Percentiles rank a stretch among this genome's conserved stretches.
Conservation (phyloP, 2,113 vertebrate species). For the Petrocephalus microphthalmus region DNA sequence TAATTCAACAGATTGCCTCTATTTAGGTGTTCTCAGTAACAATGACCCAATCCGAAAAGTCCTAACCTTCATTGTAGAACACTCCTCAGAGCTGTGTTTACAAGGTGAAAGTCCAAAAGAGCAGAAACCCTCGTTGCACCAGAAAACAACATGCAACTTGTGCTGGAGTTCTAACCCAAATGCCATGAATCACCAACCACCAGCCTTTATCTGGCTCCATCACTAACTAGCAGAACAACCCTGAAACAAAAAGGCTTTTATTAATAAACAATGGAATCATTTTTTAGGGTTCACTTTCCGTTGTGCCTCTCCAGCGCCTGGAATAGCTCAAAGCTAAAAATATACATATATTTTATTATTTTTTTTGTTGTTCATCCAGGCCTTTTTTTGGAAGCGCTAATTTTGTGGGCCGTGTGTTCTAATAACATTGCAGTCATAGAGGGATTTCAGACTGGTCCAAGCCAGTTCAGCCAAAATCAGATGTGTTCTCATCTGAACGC, state of each 20-base stretch:
- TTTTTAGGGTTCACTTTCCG: not conserved
- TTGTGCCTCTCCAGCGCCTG: not conserved
- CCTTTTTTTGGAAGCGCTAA: constrained; percentile 1
- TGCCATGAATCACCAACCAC: not conserved
- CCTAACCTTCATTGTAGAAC: constrained; percentile 35
- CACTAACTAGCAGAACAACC: not conserved
- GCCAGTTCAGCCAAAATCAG: not conserved
- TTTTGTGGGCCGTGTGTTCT: constrained; percentile 9
- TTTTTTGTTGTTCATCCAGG: not conserved
- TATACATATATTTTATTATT: not conserved
- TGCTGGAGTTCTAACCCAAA: not conserved
- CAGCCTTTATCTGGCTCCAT: not conserved
- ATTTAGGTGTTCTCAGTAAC: constrained; percentile 19
- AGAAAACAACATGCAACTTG: not conserved
- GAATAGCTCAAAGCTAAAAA: not conserved
- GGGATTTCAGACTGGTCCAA: not conserved
- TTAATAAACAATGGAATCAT: not conserved
- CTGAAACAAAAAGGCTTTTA: not conserved
- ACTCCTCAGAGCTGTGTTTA: constrained; percentile 14
- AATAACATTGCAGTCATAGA: not conserved
- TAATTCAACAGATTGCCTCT: constrained; percentile 20
- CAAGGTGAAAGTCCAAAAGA: not conserved
- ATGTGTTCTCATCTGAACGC: not conserved
- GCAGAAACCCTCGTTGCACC: constrained; percentile 20
- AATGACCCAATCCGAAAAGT: not conserved